Evolutionary conservation across 2,797 vertebrate genomes (phyloP).

Genomic region (Micromesistius poutassou): DNA sequence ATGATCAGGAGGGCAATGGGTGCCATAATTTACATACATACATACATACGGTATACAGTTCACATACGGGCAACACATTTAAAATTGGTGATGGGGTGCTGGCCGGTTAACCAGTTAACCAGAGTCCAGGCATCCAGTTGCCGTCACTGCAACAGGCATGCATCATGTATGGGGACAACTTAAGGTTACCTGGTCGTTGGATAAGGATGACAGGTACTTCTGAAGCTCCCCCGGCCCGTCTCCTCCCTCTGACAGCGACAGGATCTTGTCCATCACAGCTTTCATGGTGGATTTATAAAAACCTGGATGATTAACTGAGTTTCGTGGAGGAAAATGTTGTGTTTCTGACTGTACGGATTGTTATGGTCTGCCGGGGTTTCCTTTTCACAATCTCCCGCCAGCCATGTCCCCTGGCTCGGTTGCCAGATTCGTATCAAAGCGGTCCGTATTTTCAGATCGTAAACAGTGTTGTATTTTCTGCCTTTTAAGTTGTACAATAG

Average conservation of each 20-base stretch:
- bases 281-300: conserved; percentile 34
- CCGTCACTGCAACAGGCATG: too few relatives aligned
- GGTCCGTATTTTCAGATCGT: background rate
- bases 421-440: background rate
- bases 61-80: too few relatives aligned
- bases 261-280: conserved; percentile 62
- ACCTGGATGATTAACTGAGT: background rate
- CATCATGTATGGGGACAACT: background rate
- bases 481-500: background rate
- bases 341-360: background rate
- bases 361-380: background rate
- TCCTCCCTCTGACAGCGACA: conserved; percentile 64
- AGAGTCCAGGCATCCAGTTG: too few relatives aligned
- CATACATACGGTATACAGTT: too few relatives aligned
- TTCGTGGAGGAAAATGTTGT: background rate
- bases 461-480: background rate
- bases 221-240: conserved; percentile 58
- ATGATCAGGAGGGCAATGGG: too few relatives aligned
- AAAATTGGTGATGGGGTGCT: too few relatives aligned
- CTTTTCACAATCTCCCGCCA: background rate
- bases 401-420: background rate
- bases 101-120: too few relatives aligned
- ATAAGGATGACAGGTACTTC: conserved; percentile 64
- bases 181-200: conserved; percentile 62
- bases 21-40: too few relatives aligned